Conservation (phyloP, 2,797 vertebrate genomes). For the Petrocephalus sullivani region DNA sequence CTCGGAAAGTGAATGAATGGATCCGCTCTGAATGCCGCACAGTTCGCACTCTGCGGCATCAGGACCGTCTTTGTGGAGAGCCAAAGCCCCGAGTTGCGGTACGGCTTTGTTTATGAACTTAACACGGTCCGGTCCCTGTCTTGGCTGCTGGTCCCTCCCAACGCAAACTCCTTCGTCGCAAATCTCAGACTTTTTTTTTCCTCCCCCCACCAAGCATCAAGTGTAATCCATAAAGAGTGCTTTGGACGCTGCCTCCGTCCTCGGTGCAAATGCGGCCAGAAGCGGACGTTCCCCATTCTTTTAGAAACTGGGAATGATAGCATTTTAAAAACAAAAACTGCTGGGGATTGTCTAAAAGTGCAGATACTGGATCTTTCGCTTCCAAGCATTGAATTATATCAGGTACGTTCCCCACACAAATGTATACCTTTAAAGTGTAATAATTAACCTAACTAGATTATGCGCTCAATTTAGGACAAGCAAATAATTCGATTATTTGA, state of each 20-base stretch:
- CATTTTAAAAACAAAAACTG: background rate
- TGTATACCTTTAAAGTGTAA: background rate
- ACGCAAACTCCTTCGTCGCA: slow-evolving; percentile 58
- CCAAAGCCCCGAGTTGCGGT: slow-evolving; percentile 10
- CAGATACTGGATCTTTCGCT: slow-evolving; percentile 47
- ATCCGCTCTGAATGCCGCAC: background rate
- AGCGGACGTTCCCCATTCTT: slow-evolving; percentile 47
- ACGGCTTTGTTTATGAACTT: slow-evolving; percentile 39
- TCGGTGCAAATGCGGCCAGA: slow-evolving; percentile 55
- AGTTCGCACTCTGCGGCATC: background rate
- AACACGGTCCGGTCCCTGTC: slow-evolving; percentile 35
- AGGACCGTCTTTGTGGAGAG: background rate
- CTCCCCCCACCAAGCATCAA: slow-evolving; percentile 56
- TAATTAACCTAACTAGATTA: background rate
- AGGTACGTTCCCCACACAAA: slow-evolving; percentile 54
- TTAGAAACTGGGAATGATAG: slow-evolving; percentile 36
- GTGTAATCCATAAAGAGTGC: slow-evolving; percentile 55
- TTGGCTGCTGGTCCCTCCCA: slow-evolving; percentile 54
- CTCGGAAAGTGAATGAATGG: slow-evolving; percentile 17
- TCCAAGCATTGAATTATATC: slow-evolving; percentile 65
- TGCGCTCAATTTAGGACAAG: background rate
- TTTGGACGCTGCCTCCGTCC: slow-evolving; percentile 49
- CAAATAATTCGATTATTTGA: background rate
- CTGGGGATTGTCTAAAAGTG: background rate
- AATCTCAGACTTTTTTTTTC: slow-evolving; percentile 37